Evolutionary conservation across 2,797 vertebrate genomes (phyloP).

Genomic region (Nannoperca australis): DNA sequence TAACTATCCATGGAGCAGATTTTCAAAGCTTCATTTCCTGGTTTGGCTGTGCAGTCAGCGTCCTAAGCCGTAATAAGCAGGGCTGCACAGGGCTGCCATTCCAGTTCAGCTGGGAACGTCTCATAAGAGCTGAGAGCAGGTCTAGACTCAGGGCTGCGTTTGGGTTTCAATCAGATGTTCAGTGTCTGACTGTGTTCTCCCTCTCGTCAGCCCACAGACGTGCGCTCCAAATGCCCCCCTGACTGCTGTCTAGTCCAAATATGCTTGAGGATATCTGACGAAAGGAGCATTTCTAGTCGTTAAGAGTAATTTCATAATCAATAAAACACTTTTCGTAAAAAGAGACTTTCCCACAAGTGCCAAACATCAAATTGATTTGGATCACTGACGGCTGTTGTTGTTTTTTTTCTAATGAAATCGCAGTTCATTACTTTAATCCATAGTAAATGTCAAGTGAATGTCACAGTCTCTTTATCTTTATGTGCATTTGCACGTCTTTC

Average conservation of each 20-base stretch:
- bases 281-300: conserved; percentile 30
- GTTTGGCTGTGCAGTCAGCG: background rate
- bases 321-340: conserved; percentile 29
- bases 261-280: background rate
- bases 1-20: background rate
- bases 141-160: background rate
- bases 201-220: background rate
- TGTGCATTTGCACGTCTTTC: conserved; percentile 21
- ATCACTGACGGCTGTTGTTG: conserved; percentile 16
- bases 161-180: background rate
- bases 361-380: conserved; percentile 33
- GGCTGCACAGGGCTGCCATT: background rate
- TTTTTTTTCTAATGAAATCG: conserved; percentile 14
- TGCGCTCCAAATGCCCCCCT: background rate
- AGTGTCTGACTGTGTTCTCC: background rate
- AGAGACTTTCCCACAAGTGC: conserved; percentile 12
- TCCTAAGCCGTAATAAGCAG: background rate
- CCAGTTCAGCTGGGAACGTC: background rate
- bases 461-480: conserved; percentile 21
- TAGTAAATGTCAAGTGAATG: conserved; percentile 51
- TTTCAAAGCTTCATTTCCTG: background rate
- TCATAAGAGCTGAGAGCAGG: background rate
- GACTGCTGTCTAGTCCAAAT: background rate
- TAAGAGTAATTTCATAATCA: conserved; percentile 45
- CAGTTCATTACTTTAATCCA: conserved; percentile 29